Conservation (phyloP, 2,113 vertebrate genomes). For the Calidris pugnax region DNA sequence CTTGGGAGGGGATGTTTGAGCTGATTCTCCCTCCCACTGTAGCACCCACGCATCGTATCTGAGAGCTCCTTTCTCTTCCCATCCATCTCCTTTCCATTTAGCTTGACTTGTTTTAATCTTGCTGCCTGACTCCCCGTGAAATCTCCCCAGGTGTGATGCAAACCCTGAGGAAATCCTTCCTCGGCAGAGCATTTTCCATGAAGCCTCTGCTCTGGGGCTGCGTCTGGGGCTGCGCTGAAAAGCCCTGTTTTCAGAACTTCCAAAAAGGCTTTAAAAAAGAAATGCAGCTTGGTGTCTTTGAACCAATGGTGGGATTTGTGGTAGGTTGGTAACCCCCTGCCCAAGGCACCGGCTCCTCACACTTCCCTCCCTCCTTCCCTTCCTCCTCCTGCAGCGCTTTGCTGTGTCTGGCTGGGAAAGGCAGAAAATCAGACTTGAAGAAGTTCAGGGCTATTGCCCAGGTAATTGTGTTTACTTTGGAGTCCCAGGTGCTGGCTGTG, state of each 20-base stretch:
- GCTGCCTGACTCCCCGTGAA: not conserved
- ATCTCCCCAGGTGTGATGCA: not conserved
- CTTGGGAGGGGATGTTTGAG: not conserved
- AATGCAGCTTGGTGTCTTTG: not conserved
- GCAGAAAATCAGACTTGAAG: not conserved
- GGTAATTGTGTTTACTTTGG: slow-evolving; percentile 17
- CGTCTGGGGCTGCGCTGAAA: not conserved
- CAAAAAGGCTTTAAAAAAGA: not conserved
- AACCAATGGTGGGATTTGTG: fast-evolving
- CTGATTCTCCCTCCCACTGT: not conserved
- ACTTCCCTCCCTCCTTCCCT: not conserved
- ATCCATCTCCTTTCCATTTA: not conserved
- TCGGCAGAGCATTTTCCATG: not conserved
- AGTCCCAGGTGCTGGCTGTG: not conserved
- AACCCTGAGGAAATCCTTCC: not conserved
- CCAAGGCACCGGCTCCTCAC: fast-evolving
- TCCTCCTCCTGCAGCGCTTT: not conserved
- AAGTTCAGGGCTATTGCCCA: not conserved
- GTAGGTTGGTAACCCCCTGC: not conserved
- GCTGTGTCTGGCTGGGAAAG: not conserved
- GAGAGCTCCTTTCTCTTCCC: not conserved
- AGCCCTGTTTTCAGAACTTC: not conserved
- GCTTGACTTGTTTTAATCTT: not conserved
- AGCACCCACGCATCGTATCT: fast-evolving
- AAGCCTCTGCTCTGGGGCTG: not conserved